Conservation (phyloP, 2,888 invertebrate species). For the Ramazzottius varieornatus region DNA sequence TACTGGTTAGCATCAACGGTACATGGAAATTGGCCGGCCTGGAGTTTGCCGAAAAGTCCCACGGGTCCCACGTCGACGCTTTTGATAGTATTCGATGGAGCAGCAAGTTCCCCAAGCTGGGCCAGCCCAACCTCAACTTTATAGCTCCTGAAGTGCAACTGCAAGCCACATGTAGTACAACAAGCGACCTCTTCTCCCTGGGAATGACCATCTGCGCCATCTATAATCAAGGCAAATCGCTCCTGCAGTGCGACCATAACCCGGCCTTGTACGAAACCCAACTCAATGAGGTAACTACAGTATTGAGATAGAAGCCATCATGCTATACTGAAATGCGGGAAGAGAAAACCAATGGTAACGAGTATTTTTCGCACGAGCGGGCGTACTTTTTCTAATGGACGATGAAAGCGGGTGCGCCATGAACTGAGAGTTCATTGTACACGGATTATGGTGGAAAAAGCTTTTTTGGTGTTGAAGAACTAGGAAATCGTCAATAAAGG, state of each 20-base stretch:
- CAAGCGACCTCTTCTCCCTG: slow-evolving; percentile 85
- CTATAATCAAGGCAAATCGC: slow-evolving; percentile 61
- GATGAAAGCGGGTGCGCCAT: no score
- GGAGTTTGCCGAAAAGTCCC: slow-evolving; percentile 2
- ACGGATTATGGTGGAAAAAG: no score
- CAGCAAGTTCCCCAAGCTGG: slow-evolving; percentile 59
- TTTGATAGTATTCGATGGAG: slow-evolving; percentile 65
- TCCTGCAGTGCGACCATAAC: slow-evolving; percentile 71
- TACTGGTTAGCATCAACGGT: not conserved
- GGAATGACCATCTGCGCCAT: slow-evolving; percentile 77
- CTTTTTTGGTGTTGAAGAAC: no score
- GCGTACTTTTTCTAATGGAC: no score
- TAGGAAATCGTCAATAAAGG: no score
- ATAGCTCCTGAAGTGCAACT: slow-evolving; percentile 77
- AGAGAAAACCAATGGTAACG: no score
- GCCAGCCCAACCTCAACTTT: slow-evolving; percentile 79
- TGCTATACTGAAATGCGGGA: no score
- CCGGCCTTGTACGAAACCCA: slow-evolving; percentile 64
- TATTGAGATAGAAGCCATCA: no score
- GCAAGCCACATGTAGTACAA: slow-evolving; percentile 48
- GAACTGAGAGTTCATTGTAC: no score
- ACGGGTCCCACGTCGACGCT: no score
- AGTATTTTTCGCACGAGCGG: no score
- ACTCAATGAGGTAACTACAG: slow-evolving; percentile 51
- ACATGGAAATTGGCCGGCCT: not conserved